Evolutionary conservation across 2,113 vertebrate genomes (phyloP).

Genomic region (Columbina picui): DNA sequence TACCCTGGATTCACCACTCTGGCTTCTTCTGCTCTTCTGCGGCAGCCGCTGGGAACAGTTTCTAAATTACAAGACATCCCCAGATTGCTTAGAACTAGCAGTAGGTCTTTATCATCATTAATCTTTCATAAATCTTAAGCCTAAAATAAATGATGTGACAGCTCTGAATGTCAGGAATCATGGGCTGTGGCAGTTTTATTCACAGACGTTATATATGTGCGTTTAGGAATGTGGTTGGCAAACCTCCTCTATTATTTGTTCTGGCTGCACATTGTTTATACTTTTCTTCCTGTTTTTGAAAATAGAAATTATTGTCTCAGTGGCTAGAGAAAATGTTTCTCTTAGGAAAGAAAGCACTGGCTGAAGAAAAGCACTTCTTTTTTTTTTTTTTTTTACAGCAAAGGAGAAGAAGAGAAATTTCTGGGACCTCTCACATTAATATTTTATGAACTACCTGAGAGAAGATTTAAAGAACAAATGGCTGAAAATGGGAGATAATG

Average conservation of each 20-base stretch:
- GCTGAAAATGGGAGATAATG: constrained; percentile 1
- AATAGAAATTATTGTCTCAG: constrained; percentile 49
- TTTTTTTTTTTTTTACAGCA: not conserved
- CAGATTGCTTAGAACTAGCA: not conserved
- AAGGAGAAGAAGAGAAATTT: not conserved
- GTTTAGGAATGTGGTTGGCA: constrained; percentile 24
- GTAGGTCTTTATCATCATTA: constrained; percentile 4
- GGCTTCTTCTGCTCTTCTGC: not conserved
- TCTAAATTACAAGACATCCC: not conserved
- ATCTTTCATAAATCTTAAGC: constrained; percentile 14
- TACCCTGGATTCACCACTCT: not conserved
- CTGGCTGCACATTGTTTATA: constrained; percentile 35
- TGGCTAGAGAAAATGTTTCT: constrained; percentile 49
- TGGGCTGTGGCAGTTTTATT: not conserved
- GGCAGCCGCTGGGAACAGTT: not conserved
- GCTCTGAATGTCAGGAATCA: constrained; percentile 13
- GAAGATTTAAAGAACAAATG: constrained; percentile 20
- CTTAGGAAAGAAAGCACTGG: not conserved
- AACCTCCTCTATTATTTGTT: constrained; percentile 25
- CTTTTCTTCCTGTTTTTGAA: constrained; percentile 68
- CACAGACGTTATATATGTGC: not conserved
- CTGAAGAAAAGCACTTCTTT: constrained; percentile 1
- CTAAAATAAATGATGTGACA: constrained; percentile 14
- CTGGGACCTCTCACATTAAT: constrained; percentile 2
- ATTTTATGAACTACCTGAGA: constrained; percentile 34